Base-by-base conservation (phyloP, 2,797 vertebrate species). In the Buphagus erythrorhynchus region DNA sequence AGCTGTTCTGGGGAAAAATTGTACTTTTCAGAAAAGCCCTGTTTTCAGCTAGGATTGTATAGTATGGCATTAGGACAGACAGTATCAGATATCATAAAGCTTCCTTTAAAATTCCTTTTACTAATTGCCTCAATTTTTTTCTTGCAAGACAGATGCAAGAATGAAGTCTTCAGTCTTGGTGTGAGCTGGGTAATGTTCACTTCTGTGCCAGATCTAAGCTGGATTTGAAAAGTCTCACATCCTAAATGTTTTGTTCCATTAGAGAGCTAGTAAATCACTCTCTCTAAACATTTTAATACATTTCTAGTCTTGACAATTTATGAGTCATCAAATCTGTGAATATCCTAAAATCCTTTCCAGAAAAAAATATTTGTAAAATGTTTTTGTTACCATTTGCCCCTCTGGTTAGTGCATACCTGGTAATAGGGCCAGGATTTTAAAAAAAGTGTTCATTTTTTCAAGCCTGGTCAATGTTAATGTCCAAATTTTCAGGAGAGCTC, bases 181-280 rank as follows among this genome's bases (percentile, higher is more conserved):
- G 40, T 74, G 78, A 61, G 38, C 43, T 40, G n/a, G 10, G 42
- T 73, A 74, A 33, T 62, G 15, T 33, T 87, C 36, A 20, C 13
- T 90, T 86, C 69, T 78, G 43, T 75, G 69, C 62, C 93, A 93
- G 51, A 35, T 25, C 59, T 61, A 57, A 62, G 51, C 48, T 63
- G 72, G 48, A 75, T 62, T 77, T 62, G 22, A 67, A 58, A 74
- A 86, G 17, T 40, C 54, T 82, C 29, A 55, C 42, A 31, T 81
- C 84, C 52, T 76, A 45, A 87, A 93, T 63, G 29, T 62, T 91
- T 75, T 76, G 43, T 61, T 93, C 80, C 63, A 76, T 88, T 88
- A 88, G 33, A 84, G 59, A 90, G 51, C 43, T 76, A 62, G 67
- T 84, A 94, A 90, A 95, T 90, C 86, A 84, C 18, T 72, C 61